A percentile compares a stretch with the other conserved stretches of the same genome.
Evolutionary conservation across 1,140 invertebrate species (phyloP).

Genomic region (Cherax destructor): DNA sequence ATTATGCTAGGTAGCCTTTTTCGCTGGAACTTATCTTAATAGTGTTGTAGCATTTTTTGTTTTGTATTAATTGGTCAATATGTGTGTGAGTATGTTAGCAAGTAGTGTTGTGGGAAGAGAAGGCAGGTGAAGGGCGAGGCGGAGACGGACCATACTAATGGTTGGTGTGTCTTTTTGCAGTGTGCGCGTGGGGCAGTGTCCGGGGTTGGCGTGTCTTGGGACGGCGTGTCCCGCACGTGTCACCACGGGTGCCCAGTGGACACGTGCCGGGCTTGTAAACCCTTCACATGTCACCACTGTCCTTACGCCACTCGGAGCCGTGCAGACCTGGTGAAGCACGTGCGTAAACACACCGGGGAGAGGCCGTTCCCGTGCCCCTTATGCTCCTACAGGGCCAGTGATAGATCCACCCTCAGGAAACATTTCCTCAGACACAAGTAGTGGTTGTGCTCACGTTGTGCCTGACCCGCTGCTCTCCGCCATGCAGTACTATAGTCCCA

Average conservation of each 20-base stretch:
- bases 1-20: too few relatives aligned
- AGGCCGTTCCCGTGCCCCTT: slow-evolving; percentile 37
- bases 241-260: slow-evolving; percentile 49
- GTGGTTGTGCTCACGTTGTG: background rate
- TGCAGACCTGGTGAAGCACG: slow-evolving; percentile 47
- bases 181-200: slow-evolving; percentile 41
- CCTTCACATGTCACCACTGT: slow-evolving; percentile 54
- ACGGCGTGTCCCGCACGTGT: slow-evolving; percentile 27
- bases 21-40: too few relatives aligned
- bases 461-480: too few relatives aligned
- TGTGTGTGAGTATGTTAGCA: background rate
- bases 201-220: slow-evolving; percentile 33
- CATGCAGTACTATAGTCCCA: too few relatives aligned
- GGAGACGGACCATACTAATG: slow-evolving; percentile 28
- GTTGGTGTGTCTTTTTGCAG: slow-evolving; percentile 59
- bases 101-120: background rate
- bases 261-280: slow-evolving; percentile 48
- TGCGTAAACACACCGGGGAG: slow-evolving; percentile 52
- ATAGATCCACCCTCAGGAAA: slow-evolving; percentile 53
- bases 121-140: background rate
- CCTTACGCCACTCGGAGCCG: slow-evolving; percentile 42
- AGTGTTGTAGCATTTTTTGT: too few relatives aligned
- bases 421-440: slow-evolving; percentile 48
- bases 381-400: slow-evolving; percentile 50
- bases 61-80: background rate